These are phyloP conservation scores for Rhabdornis inornatus DNA, from an alignment of 2,113 vertebrate species.

Conservation along the genomic window DNA sequence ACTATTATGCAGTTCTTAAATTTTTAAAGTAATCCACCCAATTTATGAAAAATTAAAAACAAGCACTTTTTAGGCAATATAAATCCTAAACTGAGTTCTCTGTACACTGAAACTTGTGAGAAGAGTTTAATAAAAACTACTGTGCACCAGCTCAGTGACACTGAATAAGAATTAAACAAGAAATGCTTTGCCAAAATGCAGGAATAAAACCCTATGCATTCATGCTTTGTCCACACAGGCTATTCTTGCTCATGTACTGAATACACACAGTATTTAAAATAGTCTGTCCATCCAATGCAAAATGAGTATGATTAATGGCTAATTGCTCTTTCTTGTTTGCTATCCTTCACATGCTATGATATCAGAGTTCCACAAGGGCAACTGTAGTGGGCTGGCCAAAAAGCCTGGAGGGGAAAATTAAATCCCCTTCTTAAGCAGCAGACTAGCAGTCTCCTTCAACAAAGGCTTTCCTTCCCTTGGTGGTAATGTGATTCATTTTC, in stretches of 20 bases:
- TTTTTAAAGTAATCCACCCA: background rate
- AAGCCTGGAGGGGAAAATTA: slow-evolving; percentile 66
- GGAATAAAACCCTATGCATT: background rate
- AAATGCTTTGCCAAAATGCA: background rate
- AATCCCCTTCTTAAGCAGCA: slow-evolving; percentile 69
- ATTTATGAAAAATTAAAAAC: background rate
- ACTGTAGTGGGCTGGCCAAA: slow-evolving; percentile 61
- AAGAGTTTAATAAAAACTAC: background rate
- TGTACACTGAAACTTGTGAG: background rate
- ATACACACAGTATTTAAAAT: slow-evolving; percentile 19
- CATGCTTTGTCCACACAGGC: background rate
- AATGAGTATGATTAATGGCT: slow-evolving; percentile 55
- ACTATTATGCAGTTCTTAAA: background rate
- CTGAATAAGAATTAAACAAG: background rate
- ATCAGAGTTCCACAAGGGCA: slow-evolving; percentile 61
- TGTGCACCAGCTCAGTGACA: background rate
- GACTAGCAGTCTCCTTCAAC: slow-evolving; percentile 71
- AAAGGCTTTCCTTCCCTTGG: slow-evolving; percentile 68
- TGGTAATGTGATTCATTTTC: slow-evolving; percentile 74
- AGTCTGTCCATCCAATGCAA: slow-evolving; percentile 27
- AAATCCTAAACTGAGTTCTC: background rate
- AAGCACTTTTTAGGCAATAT: background rate
- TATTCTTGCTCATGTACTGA: background rate
- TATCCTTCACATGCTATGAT: slow-evolving; percentile 31
- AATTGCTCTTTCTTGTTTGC: slow-evolving; percentile 59